Evolutionary conservation across 2,797 vertebrate species (phyloP).

Genomic region (Sebastes kiyomatsui): DNA sequence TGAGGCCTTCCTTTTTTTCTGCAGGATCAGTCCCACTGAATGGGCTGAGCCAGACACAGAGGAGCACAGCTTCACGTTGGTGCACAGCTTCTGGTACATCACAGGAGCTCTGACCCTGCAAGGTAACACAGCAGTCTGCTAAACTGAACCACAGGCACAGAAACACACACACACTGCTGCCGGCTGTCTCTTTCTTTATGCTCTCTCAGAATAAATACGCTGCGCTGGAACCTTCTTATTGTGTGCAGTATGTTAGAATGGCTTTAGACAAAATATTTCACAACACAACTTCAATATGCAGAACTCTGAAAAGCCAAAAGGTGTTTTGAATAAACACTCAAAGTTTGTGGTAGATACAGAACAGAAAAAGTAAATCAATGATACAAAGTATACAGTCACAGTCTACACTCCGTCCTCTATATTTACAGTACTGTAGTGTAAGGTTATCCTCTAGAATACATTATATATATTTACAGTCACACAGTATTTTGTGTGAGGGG

Average conservation of each 20-base stretch:
- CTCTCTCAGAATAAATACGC: background rate
- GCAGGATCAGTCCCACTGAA: slow-evolving; percentile 86
- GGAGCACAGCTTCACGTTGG: slow-evolving; percentile 84
- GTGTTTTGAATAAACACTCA: background rate
- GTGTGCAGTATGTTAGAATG: background rate
- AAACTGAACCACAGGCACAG: background rate
- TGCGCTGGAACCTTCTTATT: background rate
- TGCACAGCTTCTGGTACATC: slow-evolving; percentile 93
- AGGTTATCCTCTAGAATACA: background rate
- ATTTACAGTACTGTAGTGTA: background rate
- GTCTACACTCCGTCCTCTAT: background rate
- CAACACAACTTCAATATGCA: background rate
- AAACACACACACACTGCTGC: background rate
- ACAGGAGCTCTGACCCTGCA: slow-evolving; percentile 88
- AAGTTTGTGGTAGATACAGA: background rate
- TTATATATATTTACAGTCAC: background rate
- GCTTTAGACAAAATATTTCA: background rate
- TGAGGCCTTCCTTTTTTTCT: background rate
- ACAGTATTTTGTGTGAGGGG: too few relatives aligned
- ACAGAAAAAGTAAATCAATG: too few relatives aligned
- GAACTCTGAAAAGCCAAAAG: background rate
- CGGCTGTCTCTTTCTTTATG: background rate
- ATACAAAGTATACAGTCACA: background rate
- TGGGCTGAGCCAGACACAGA: slow-evolving; percentile 86
- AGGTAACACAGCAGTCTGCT: slow-evolving; percentile 75